A percentile compares a stretch with the other conserved stretches of the same genome.
Conservation (phyloP, 37 sponge, comb jelly and placozoan species). For the Diacarnus erythraeanus region DNA sequence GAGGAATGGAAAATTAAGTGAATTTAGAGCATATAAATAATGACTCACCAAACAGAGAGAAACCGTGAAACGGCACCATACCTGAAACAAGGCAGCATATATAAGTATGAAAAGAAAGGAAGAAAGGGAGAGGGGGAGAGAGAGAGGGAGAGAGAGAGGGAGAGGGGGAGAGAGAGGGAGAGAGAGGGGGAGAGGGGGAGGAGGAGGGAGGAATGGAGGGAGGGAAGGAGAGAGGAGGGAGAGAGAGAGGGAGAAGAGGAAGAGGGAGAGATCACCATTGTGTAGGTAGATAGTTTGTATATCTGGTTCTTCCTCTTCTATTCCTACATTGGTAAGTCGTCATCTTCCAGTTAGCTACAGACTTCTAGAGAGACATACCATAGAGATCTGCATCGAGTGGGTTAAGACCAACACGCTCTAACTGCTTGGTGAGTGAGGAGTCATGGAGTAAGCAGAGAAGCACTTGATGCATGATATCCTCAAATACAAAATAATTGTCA, state of each 20-base stretch:
- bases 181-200: background rate
- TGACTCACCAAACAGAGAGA: constrained; percentile 32
- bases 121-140: background rate
- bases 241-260: background rate
- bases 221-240: background rate
- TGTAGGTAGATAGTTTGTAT: constrained; percentile 24
- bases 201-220: too few species aligned
- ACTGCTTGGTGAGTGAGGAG: constrained; percentile 5
- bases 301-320: constrained; percentile 2
- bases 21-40: background rate
- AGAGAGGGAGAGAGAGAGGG: too few species aligned
- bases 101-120: background rate
- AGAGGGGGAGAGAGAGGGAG: constrained; percentile 11
- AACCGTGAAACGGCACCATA: constrained; percentile 59
- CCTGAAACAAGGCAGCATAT: constrained; percentile 8
- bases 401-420: constrained; percentile 5
- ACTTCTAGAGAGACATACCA: too few species aligned
- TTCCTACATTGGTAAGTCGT: too few species aligned
- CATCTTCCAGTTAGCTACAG: too few species aligned
- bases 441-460: constrained; percentile 34
- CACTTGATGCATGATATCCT: constrained; percentile 72
- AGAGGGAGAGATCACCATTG: constrained; percentile 21
- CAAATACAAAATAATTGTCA: constrained; percentile 92
- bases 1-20: background rate
- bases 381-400: constrained; percentile 6